These are phyloP conservation scores for Notolabrus celidotus DNA, from an alignment of 2,797 vertebrate species.

Conservation along the genomic window DNA sequence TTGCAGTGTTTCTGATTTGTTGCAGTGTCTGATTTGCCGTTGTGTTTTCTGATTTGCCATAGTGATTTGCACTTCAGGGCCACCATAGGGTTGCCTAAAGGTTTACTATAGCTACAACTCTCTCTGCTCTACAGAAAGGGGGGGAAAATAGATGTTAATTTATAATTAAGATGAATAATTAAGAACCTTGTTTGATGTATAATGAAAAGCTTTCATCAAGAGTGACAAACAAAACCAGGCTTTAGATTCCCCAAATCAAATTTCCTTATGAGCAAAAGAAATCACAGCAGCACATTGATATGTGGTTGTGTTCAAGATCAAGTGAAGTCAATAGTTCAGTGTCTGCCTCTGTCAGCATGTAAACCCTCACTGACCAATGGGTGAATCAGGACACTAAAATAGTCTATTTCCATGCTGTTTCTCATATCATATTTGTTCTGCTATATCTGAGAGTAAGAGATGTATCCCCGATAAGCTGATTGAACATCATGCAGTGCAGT, in stretches of 20 bases:
- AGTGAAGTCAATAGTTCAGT: neutral
- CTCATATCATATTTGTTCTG: neutral
- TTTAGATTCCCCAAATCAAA: neutral
- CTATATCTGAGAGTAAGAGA: neutral
- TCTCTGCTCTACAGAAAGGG: neutral
- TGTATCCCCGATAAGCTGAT: neutral
- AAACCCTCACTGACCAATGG: neutral
- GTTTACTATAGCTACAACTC: neutral
- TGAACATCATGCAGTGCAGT: neutral
- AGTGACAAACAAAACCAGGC: neutral
- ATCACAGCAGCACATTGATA: constrained; percentile 1
- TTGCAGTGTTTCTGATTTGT: too few species aligned
- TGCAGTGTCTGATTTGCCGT: too few species aligned
- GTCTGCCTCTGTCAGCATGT: neutral
- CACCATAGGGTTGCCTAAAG: too few species aligned
- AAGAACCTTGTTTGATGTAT: neutral
- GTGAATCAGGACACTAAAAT: neutral
- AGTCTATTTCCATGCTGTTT: neutral
- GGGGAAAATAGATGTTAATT: neutral
- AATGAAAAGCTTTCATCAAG: neutral
- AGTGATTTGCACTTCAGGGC: too few species aligned
- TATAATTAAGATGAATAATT: neutral
- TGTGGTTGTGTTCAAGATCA: neutral
- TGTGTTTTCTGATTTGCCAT: too few species aligned
- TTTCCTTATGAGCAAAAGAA: neutral